Evolutionary conservation across 30 jellyfish, hydroid and myxozoan genomes (phyloP).

Genomic region (Euphysa ruthae): DNA sequence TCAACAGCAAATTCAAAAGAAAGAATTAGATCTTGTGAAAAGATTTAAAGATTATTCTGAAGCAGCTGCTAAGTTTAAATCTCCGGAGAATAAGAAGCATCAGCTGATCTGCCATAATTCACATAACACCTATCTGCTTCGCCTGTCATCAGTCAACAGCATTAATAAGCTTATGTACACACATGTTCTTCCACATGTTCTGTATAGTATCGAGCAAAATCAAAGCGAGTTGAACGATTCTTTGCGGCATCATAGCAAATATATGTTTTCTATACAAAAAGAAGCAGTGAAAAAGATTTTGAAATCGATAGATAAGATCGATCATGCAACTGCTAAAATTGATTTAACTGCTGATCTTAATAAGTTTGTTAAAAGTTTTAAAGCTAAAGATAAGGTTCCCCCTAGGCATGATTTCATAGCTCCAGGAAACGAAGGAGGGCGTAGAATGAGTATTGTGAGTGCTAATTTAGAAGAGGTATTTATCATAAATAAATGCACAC

Average conservation of each 20-base stretch:
- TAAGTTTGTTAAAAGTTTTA: neutral
- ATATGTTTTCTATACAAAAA: slow-evolving; percentile 36
- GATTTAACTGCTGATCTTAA: slow-evolving; percentile 23
- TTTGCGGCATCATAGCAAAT: slow-evolving; percentile 30
- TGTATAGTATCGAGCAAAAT: slow-evolving; percentile 28
- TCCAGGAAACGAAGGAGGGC: neutral
- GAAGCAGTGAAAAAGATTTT: slow-evolving; percentile 12
- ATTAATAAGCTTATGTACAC: slow-evolving; percentile 49
- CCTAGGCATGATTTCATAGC: slow-evolving; percentile 14
- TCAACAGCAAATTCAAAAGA: slow-evolving; percentile 32
- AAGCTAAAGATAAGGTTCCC: slow-evolving; percentile 13
- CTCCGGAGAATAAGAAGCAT: neutral
- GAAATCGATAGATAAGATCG: slow-evolving; percentile 17
- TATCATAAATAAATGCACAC: slow-evolving; percentile 22
- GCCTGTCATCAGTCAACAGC: slow-evolving; percentile 73
- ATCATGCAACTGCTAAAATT: slow-evolving; percentile 35
- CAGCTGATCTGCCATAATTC: slow-evolving; percentile 61
- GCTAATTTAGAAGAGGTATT: slow-evolving; percentile 3
- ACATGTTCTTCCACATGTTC: slow-evolving; percentile 66
- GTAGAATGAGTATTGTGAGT: slow-evolving; percentile 6
- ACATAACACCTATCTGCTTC: slow-evolving; percentile 71
- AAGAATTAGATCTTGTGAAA: slow-evolving; percentile 29
- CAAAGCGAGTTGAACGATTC: slow-evolving; percentile 28
- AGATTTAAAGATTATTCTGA: slow-evolving; percentile 26
- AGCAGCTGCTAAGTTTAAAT: neutral